These are phyloP conservation scores for Pelagia noctiluca DNA, from an alignment of 30 jellyfish, hydroid and myxozoan genomes.

Conservation along the genomic window DNA sequence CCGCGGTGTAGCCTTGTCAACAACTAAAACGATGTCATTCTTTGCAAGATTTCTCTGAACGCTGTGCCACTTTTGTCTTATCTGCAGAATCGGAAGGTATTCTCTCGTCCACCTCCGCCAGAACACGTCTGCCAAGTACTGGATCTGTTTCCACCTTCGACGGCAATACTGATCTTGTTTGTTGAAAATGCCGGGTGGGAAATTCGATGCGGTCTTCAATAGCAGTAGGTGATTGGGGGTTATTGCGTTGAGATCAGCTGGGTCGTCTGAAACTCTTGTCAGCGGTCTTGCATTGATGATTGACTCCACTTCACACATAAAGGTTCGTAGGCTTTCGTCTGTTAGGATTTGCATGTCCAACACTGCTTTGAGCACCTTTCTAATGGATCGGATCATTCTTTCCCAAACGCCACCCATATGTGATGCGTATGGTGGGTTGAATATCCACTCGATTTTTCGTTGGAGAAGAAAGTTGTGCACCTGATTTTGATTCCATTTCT, in stretches of 20 bases:
- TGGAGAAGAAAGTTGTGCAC: constrained; percentile 32
- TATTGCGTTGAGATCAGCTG: constrained; percentile 50
- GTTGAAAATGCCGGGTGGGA: constrained; percentile 57
- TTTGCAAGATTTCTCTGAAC: constrained; percentile 30
- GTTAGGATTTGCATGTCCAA: constrained; percentile 32
- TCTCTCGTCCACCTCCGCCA: constrained; percentile 73
- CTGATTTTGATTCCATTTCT: constrained; percentile 42
- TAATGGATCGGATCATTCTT: constrained; percentile 46
- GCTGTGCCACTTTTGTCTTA: constrained; percentile 56
- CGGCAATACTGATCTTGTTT: constrained; percentile 40
- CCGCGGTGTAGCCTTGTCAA: constrained; percentile 40
- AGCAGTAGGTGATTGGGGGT: constrained; percentile 74
- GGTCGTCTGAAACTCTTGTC: constrained; percentile 65
- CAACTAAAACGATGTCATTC: constrained; percentile 55
- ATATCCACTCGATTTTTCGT: constrained; percentile 42
- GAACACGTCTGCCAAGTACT: constrained; percentile 57
- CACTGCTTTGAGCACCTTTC: constrained; percentile 31
- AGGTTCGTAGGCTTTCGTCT: constrained; percentile 65
- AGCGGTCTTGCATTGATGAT: constrained; percentile 66
- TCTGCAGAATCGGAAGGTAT: constrained; percentile 43
- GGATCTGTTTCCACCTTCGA: constrained; percentile 65
- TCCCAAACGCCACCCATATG: constrained; percentile 85
- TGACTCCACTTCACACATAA: constrained; percentile 64
- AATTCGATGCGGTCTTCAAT: constrained; percentile 8
- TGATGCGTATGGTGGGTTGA: constrained; percentile 67